A percentile compares a stretch with the other conserved stretches of the same genome.
These are phyloP conservation scores for Andricus curvator DNA, from an alignment of 2,888 invertebrate species.

Conservation along the genomic window DNA sequence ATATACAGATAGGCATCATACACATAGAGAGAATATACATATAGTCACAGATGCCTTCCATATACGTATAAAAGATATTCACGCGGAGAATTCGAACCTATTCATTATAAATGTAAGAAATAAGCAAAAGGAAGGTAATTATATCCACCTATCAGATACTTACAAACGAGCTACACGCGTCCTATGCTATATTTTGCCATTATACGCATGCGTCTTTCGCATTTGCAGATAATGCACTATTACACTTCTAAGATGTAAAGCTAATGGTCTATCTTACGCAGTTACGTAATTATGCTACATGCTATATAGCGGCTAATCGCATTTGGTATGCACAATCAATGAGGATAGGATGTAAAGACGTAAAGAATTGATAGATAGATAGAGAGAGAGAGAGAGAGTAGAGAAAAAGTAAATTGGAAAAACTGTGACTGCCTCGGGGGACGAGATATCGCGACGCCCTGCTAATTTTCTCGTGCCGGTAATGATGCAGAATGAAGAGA, in stretches of 20 bases:
- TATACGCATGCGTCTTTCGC: constrained; percentile 1
- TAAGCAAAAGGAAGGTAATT: not conserved
- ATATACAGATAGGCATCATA: not conserved
- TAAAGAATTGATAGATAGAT: constrained; percentile 24
- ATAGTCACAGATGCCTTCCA: too few species aligned
- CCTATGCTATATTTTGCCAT: not conserved
- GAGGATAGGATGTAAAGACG: constrained; percentile 41
- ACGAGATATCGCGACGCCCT: constrained; percentile 25
- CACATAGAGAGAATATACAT: too few species aligned
- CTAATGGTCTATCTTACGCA: not conserved
- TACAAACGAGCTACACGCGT: constrained; percentile 7
- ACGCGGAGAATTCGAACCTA: not conserved
- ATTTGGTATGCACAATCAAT: constrained; percentile 56
- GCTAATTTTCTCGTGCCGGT: constrained; percentile 29
- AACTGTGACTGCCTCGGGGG: constrained; percentile 2
- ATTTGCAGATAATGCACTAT: not conserved
- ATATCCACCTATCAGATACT: not conserved
- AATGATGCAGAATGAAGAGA: constrained; percentile 22
- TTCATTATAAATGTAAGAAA: not conserved
- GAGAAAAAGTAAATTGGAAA: constrained; percentile 40
- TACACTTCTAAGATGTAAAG: not conserved
- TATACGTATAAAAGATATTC: not conserved
- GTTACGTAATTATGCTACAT: constrained; percentile 25
- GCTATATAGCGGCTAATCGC: constrained; percentile 46
- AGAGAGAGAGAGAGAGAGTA: constrained; percentile 3